Conservation (phyloP, 2,797 vertebrate genomes). For the Girardinus metallicus region DNA sequence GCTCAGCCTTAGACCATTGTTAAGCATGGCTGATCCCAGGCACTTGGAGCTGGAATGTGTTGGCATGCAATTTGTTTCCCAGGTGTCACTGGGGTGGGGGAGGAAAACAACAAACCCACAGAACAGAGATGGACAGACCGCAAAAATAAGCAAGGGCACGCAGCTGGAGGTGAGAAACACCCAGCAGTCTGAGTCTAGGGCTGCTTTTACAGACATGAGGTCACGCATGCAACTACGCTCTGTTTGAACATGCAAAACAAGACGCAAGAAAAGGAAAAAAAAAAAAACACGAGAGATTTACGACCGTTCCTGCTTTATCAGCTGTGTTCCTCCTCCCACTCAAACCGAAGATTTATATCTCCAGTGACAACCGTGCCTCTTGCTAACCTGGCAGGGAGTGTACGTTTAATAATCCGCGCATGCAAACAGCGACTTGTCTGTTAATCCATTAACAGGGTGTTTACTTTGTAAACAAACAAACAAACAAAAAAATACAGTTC, state of each 20-base stretch:
- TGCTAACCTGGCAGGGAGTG: slow-evolving; percentile 39
- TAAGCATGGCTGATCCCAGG: slow-evolving; percentile 57
- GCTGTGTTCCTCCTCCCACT: slow-evolving; percentile 43
- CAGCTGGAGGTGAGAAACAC: slow-evolving; percentile 43
- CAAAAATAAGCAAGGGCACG: slow-evolving; percentile 34
- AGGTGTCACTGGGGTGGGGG: slow-evolving; percentile 68
- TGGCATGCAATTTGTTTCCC: slow-evolving; percentile 68
- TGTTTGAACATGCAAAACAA: slow-evolving; percentile 55
- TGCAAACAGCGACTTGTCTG: slow-evolving; percentile 5
- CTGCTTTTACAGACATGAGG: slow-evolving; percentile 69
- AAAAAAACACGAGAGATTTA: slow-evolving; percentile 40
- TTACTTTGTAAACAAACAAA: slow-evolving; percentile 26
- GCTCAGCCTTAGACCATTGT: not conserved
- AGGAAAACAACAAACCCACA: slow-evolving; percentile 44
- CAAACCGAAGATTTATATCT: slow-evolving; percentile 48
- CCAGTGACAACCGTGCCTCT: slow-evolving; percentile 42
- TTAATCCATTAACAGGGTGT: slow-evolving; percentile 25
- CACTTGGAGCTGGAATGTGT: slow-evolving; percentile 69
- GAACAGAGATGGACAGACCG: slow-evolving; percentile 46
- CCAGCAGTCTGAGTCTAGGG: slow-evolving; percentile 61
- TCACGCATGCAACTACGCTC: slow-evolving; percentile 46
- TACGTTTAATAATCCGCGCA: slow-evolving; percentile 24
- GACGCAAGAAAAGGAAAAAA: not conserved
- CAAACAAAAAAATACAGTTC: not conserved
- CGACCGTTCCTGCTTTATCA: slow-evolving; percentile 46